Base-by-base conservation (phyloP, 2,888 invertebrate genomes). In the Dichetophora obliterata region DNA sequence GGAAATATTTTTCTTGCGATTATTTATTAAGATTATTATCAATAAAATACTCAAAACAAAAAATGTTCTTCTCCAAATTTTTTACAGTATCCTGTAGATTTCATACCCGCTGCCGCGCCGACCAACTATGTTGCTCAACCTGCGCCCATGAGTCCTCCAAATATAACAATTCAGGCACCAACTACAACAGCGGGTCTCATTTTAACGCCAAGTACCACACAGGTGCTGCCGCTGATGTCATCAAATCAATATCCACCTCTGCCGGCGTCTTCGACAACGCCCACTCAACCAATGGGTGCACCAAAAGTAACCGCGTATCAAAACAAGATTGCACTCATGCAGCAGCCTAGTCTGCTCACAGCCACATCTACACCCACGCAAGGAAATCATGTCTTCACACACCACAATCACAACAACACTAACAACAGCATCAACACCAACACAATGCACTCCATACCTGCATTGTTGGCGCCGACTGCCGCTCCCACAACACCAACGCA, bases 1-100 rank as follows among this genome's bases (percentile, higher is more conserved):
- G n/a, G n/a, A n/a, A n/a, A n/a, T n/a, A n/a, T n/a, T n/a, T n/a
- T n/a, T n/a, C n/a, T n/a, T n/a, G n/a, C n/a, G n/a, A n/a, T n/a
- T n/a, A n/a, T n/a, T n/a, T n/a, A n/a, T n/a, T n/a, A n/a, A n/a
- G n/a, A n/a, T n/a, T n/a, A n/a, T n/a, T n/a, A n/a, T n/a, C n/a
- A n/a, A n/a, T n/a, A n/a, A n/a, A n/a, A n/a, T n/a, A n/a, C n/a
- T n/a, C n/a, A n/a, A n/a, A n/a, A n/a, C n/a, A n/a, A n/a, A n/a
- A n/a, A n/a, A n/a, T n/a, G n/a, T n/a, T 37, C 5, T 5, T 68
- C 14, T 43, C 27, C 11, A 27, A 24, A 14, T 16, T 14, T 57
- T 68, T 22, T n/a, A 2, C 79, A 88, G 88, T 88, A 87, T 80
- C 86, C 89, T 19, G 78, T 89, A 79, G 88, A 88, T 79, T 89